Evolutionary conservation across 2,888 invertebrate genomes (phyloP), one percentile per base, ranked within the genome.

Genomic region (Allophyes oxyacanthae): DNA sequence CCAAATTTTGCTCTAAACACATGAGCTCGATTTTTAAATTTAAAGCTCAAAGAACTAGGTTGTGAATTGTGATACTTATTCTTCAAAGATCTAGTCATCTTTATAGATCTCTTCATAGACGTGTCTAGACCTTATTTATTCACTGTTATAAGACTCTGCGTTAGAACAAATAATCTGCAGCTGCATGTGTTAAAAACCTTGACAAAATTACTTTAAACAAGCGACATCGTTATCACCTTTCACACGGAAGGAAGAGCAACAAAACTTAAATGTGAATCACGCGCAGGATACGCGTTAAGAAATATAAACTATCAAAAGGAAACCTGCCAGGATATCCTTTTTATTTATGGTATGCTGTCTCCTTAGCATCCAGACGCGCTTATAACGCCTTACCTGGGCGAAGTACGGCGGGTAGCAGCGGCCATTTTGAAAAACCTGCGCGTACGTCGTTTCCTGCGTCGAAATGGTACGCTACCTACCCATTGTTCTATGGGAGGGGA

Each of bases 361-460:
- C 86, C 87, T 79, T 85, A 81, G 86, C 86, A 88, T 90, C 90
- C 89, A 90, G 90, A 88, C 89, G 77, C 81, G 79, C 85, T 81
- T 86, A 85, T 87, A 86, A 85, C 81, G 73, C 86, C 83, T 83
- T 86, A 83, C 80, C 81, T 74, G 78, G 76, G 65, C 52, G 44
- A 61, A 71, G 84, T 78, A 79, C 83, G 86, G 83, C 89, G 90
- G 89, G 87, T 83, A 78, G 68, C 77, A 71, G 65, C 77, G 63
- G 83, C 84, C 87, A 88, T 88, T 92, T 91, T 87, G 90, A 91
- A 93, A 76, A 75, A 65, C 71, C 70, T 74, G 82, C 92, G 92
- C 93, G 93, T 93, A 76, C 91, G 83, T 65, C 83, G 90, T 86
- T 92, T 92, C 92, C 92, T 92, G 92, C 89, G 86, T 79, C 90